Evolutionary conservation across 2,888 invertebrate genomes (phyloP).

Genomic region (Hydropsyche betteni): DNA sequence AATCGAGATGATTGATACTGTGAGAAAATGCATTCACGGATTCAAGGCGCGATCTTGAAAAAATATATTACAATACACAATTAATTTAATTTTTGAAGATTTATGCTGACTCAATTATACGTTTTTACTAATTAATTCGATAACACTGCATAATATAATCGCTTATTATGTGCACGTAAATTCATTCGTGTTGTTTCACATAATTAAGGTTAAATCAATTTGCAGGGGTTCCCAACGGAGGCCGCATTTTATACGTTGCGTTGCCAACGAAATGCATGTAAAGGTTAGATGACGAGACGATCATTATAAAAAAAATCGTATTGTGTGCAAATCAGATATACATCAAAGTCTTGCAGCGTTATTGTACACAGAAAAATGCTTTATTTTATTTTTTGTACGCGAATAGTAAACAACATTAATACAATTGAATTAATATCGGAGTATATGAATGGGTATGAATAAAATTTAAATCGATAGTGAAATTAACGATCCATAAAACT

Average conservation of each 20-base stretch:
- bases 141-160: too few species aligned
- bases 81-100: too few species aligned
- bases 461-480: too few species aligned
- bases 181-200: slow-evolving; percentile 13
- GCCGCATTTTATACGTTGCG: slow-evolving; percentile 22
- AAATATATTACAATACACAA: too few species aligned
- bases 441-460: too few species aligned
- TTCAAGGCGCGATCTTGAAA: too few species aligned
- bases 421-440: too few species aligned
- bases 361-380: slow-evolving; percentile 21
- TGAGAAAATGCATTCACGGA: too few species aligned
- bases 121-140: slow-evolving; percentile 16
- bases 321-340: slow-evolving; percentile 38
- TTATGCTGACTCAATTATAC: background rate
- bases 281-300: slow-evolving; percentile 38
- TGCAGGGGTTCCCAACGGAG: slow-evolving; percentile 37
- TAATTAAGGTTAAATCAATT: slow-evolving; percentile 35
- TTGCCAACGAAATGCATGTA: slow-evolving; percentile 20
- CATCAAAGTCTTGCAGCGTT: slow-evolving; percentile 20
- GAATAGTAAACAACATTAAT: too few species aligned
- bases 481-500: background rate
- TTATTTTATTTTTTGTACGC: background rate
- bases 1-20: too few species aligned
- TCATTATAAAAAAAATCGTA: slow-evolving; percentile 33
- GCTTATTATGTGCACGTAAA: slow-evolving; percentile 19